phyloP scores from a whole-genome alignment of 2,113 vertebrate genomes.

The Notiomystis cincta region DNA sequence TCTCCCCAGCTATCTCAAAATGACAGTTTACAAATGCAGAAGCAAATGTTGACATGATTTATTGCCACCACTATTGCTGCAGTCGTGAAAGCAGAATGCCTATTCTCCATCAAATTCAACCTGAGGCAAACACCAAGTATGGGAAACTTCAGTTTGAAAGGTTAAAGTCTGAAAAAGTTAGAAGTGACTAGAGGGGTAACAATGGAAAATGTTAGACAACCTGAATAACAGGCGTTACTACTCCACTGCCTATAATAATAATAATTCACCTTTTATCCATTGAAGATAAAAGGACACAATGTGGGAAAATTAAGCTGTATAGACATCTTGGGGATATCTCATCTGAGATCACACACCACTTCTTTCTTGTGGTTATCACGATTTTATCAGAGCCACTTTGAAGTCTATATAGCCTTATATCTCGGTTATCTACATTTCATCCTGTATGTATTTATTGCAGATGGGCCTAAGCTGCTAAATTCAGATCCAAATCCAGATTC shows the following conservation, averaged over 20 bases:
- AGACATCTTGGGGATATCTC: conserved; percentile 66
- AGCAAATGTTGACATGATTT: conserved; percentile 31
- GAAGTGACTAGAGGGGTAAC: not conserved
- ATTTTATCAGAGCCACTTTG: conserved; percentile 65
- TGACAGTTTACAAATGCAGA: conserved; percentile 26
- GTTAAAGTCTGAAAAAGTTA: conserved; percentile 43
- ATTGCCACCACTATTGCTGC: not conserved
- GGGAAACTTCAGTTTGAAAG: not conserved
- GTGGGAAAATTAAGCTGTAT: conserved; percentile 68
- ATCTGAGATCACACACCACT: conserved; percentile 62
- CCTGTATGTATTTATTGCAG: conserved; percentile 69
- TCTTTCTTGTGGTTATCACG: conserved; percentile 68
- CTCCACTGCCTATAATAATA: conserved; percentile 58
- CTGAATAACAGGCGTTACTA: conserved; percentile 62
- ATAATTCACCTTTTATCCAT: conserved; percentile 69
- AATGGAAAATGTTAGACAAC: conserved; percentile 65
- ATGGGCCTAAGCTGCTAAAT: conserved; percentile 66
- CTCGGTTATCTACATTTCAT: conserved; percentile 67
- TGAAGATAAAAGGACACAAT: conserved; percentile 67
- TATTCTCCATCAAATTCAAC: not conserved
- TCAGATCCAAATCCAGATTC: conserved; percentile 69
- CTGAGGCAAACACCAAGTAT: not conserved
- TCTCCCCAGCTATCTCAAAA: not conserved
- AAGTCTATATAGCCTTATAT: conserved; percentile 68
- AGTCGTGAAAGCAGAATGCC: not conserved